Evolutionary conservation across 53 echinoderm and acorn worm species (phyloP).

Genomic region (Zoroaster sp.): DNA sequence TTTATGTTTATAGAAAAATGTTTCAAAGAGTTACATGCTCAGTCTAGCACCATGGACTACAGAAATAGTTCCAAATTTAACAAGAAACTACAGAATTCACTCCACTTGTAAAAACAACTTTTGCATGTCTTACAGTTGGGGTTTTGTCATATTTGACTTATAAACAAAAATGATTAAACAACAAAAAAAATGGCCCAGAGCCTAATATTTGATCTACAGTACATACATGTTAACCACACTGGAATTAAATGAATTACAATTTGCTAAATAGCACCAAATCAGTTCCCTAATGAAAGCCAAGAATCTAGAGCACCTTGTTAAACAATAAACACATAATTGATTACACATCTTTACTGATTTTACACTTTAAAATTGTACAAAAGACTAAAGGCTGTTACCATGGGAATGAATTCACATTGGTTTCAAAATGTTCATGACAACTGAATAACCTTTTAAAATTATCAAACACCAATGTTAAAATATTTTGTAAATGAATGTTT

Average conservation of each 20-base stretch:
- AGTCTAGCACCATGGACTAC: constrained; percentile 30
- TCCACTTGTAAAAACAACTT: neutral
- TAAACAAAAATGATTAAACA: neutral
- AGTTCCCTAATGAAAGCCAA: constrained; percentile 32
- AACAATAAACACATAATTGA: neutral
- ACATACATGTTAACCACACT: neutral
- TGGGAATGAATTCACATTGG: constrained; percentile 10
- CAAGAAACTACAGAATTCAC: neutral
- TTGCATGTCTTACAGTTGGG: neutral
- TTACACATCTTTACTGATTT: neutral
- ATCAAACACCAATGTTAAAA: no score
- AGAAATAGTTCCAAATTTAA: neutral
- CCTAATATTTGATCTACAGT: neutral
- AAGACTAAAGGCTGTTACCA: neutral
- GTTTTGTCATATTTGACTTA: neutral
- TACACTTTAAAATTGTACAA: neutral
- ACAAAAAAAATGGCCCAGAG: neutral
- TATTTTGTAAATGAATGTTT: no score
- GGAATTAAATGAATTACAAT: neutral
- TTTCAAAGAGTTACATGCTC: neutral
- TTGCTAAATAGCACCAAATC: constrained; percentile 48
- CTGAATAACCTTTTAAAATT: no score
- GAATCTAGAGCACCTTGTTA: constrained; percentile 42
- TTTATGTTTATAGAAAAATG: no score
- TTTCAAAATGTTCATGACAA: no score